Conservation (phyloP, 2,797 vertebrate species). For the Chaetodon trifasciatus region DNA sequence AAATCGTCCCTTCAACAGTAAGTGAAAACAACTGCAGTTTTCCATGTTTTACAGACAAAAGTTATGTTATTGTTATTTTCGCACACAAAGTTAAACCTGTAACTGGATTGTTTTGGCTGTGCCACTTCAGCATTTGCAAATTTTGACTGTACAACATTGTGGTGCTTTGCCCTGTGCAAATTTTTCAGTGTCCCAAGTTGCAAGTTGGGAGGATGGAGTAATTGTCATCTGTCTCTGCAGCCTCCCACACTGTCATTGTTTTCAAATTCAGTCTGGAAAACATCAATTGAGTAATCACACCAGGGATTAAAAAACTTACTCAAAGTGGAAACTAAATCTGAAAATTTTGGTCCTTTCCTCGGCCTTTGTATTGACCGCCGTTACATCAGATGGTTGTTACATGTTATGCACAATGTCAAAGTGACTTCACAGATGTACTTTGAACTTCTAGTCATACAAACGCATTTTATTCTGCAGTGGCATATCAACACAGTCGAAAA, state of each 20-base stretch:
- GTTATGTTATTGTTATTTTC: background rate
- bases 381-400: background rate
- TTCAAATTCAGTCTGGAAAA: background rate
- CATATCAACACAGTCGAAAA: conserved; percentile 55
- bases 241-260: background rate
- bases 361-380: too few relatives aligned
- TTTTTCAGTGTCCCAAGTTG: background rate
- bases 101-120: background rate
- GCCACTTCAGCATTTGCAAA: background rate
- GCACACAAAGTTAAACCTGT: background rate
- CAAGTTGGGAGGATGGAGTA: background rate
- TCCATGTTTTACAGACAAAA: background rate
- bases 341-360: too few relatives aligned
- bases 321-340: too few relatives aligned
- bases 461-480: conserved; percentile 68
- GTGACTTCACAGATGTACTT: background rate
- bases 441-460: background rate
- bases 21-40: conserved; percentile 27
- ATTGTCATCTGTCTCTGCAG: background rate
- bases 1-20: conserved; percentile 46
- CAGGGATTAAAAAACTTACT: too few relatives aligned
- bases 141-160: background rate
- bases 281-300: too few relatives aligned
- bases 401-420: background rate
- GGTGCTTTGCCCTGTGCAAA: background rate